phyloP scores from a whole-genome alignment of 2,888 invertebrate species.

The Electrophaes corylata region DNA sequence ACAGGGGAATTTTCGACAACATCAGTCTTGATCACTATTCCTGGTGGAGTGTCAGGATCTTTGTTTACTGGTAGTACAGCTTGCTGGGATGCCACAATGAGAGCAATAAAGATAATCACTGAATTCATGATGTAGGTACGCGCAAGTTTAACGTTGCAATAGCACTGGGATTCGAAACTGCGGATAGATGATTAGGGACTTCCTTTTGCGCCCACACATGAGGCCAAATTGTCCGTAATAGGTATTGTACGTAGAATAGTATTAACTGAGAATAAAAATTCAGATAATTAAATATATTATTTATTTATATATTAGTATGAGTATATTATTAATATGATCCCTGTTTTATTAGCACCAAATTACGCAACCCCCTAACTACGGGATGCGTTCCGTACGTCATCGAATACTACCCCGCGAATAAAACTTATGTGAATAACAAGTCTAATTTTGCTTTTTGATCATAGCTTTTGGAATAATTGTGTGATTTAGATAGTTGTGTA shows the following conservation, averaged over 20 bases:
- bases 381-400: no score
- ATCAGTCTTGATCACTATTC: constrained; percentile 47
- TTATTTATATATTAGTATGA: no score
- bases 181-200: constrained; percentile 43
- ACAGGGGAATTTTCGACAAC: constrained; percentile 61
- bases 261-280: no score
- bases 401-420: no score
- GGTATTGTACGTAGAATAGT: no score
- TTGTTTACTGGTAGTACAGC: constrained; percentile 11
- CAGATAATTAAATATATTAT: no score
- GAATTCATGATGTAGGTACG: constrained; percentile 22
- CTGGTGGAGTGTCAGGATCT: constrained; percentile 13
- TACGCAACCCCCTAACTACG: no score
- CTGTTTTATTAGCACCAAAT: constrained; percentile 7
- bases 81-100: constrained; percentile 25
- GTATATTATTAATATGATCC: background rate
- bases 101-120: constrained; percentile 8
- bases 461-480: no score
- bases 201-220: constrained; percentile 56
- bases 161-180: constrained; percentile 27
- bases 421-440: no score
- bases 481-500: no score
- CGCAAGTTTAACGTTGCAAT: constrained; percentile 5
- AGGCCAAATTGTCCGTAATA: constrained; percentile 18
- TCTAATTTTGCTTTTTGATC: no score